Evolutionary conservation across 1,140 invertebrate genomes (phyloP).

Genomic region (Frieseomelitta varia): DNA sequence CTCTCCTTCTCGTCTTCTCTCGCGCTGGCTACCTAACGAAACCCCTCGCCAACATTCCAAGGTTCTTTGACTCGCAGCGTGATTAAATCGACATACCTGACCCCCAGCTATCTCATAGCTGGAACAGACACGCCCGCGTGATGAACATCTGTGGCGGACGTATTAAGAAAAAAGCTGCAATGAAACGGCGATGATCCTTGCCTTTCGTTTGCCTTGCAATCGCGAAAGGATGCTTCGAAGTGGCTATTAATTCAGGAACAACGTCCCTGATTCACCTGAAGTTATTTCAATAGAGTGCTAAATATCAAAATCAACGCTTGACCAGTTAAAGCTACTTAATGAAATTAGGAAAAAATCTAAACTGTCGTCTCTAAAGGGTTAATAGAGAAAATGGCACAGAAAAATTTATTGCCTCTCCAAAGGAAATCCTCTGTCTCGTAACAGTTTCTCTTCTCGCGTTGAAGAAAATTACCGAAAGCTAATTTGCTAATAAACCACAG

Average conservation of each 20-base stretch:
- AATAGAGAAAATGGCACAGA: too few species aligned
- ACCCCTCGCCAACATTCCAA: constrained; percentile 53
- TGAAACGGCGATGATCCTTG: too few species aligned
- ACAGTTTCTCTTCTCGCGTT: background rate
- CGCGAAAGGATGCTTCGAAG: background rate
- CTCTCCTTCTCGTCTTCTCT: constrained; percentile 27
- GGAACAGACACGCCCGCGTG: constrained; percentile 14
- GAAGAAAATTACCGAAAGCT: too few species aligned
- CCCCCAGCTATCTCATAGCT: constrained; percentile 1
- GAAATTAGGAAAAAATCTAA: too few species aligned
- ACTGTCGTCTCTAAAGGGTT: too few species aligned
- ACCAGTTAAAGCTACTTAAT: too few species aligned
- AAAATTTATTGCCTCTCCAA: too few species aligned
- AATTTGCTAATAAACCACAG: too few species aligned
- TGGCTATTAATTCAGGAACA: background rate
- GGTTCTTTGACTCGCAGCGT: background rate
- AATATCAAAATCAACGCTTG: too few species aligned
- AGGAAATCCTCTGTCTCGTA: too few species aligned
- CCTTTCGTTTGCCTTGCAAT: background rate
- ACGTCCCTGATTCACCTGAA: too few species aligned
- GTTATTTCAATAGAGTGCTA: too few species aligned
- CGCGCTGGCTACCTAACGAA: constrained; percentile 34
- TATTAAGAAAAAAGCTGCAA: background rate
- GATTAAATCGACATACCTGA: constrained; percentile 58
- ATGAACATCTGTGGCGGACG: background rate